phyloP scores from a whole-genome alignment of 2,888 invertebrate species.

The Orthosia gothica region DNA sequence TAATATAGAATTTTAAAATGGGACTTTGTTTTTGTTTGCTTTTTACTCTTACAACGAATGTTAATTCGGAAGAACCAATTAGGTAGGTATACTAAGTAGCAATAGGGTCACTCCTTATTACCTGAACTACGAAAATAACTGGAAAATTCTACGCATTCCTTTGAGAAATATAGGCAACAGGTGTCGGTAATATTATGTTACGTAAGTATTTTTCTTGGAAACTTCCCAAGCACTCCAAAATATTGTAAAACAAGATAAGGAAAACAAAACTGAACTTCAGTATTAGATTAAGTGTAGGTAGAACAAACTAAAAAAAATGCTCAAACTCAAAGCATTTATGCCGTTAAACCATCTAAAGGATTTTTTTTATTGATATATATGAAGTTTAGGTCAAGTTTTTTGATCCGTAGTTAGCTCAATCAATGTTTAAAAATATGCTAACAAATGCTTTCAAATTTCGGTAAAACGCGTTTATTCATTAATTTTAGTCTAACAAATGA shows the following conservation, averaged over 20 bases:
- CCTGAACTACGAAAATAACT: not conserved
- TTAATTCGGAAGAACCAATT: not conserved
- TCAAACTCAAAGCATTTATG: too few species aligned
- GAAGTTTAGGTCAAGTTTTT: too few species aligned
- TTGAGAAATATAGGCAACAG: not conserved
- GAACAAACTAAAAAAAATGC: too few species aligned
- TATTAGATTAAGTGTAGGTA: not conserved
- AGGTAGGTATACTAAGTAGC: not conserved
- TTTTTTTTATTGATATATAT: too few species aligned
- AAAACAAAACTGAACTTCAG: not conserved
- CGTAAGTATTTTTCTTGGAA: not conserved
- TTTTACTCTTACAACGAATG: not conserved
- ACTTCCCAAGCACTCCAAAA: not conserved
- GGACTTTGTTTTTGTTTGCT: too few species aligned
- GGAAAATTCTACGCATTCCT: not conserved
- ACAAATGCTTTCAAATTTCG: too few species aligned
- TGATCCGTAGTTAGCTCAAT: too few species aligned
- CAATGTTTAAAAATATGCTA: too few species aligned
- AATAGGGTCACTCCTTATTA: not conserved
- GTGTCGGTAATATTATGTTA: not conserved
- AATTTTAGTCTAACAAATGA: too few species aligned
- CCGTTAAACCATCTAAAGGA: too few species aligned
- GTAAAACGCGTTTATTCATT: too few species aligned
- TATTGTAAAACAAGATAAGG: not conserved
- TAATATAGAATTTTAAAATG: too few species aligned